Evolutionary conservation across 2,797 vertebrate genomes (phyloP), one percentile per base, ranked within the genome.

Genomic region (Epinephelus malabaricus): DNA sequence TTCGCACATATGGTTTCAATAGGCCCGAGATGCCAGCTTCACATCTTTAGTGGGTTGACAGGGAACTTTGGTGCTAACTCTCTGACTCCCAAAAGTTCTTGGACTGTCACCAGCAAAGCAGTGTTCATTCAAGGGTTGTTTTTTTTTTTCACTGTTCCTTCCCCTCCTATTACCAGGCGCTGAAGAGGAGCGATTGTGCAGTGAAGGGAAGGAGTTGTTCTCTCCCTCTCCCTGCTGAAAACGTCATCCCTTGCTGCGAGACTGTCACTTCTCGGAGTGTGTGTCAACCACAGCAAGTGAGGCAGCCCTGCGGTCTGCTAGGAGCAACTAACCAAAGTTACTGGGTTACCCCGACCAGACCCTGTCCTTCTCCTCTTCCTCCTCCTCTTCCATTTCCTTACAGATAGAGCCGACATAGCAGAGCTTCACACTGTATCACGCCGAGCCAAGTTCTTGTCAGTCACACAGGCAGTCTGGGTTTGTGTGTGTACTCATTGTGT

Each of bases 1-100:
- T 98, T 95, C 71, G 88, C 97, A 97, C 98, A 99, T 96, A 97
- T 99, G 98, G 97, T 99, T 99, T 96, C 96, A 99, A 99, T 99
- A 98, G 96, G 94, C 92, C 91, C 92, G 73, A 95, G 96, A 97
- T 97, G 97, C 97, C 97, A 98, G 96, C 96, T 96, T 97, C 96
- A 96, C 96, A 96, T 98, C 97, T 96, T 97, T 99, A 99, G 99
- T 98, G 96, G 97, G 96, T 97, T 99, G 98, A 98, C 97, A 96
- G 96, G 96, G 96, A 97, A 97, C 96, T 95, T 95, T 96, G 95
- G 96, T 96, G 96, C 97, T 97, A 97, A 97, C 97, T 97, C 96
- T 97, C 96, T 94, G 97, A 98, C 97, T 97, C 95, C 95, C 95
- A 96, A 94, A 98, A 95, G 95, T 97, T 97, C 95, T 97, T 91